phyloP scores from a whole-genome alignment of 1,140 invertebrate species.

The Babylonia areolata region DNA sequence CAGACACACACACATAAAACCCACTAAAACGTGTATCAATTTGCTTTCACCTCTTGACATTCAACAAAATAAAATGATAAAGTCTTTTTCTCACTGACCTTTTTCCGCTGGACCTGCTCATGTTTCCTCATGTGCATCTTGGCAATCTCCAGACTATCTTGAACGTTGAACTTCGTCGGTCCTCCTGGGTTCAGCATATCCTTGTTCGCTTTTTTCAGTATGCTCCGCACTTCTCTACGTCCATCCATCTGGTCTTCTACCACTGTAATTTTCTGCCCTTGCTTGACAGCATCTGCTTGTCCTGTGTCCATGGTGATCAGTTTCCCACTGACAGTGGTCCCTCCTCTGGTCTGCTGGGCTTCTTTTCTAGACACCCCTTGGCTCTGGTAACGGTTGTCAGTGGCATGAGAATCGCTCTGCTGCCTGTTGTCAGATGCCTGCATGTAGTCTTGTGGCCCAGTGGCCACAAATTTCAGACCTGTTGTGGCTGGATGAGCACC shows the following conservation, averaged over 20 bases:
- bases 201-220: slow-evolving; percentile 48
- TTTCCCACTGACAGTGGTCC: slow-evolving; percentile 30
- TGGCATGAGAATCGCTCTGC: not conserved
- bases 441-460: not conserved
- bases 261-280: slow-evolving; percentile 19
- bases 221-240: slow-evolving; percentile 45
- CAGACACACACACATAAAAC: too few species aligned
- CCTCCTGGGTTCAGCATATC: slow-evolving; percentile 37
- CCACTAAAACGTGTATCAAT: too few species aligned
- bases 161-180: slow-evolving; percentile 46
- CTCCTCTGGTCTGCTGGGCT: not conserved
- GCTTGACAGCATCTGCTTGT: not conserved
- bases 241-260: slow-evolving; percentile 29
- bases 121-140: slow-evolving; percentile 42
- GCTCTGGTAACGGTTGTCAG: not conserved
- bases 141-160: slow-evolving; percentile 60
- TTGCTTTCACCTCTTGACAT: too few species aligned
- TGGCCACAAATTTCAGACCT: not conserved
- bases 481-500: not conserved
- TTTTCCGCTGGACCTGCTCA: slow-evolving; percentile 13
- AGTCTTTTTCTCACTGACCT: slow-evolving; percentile 4
- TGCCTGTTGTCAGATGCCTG: not conserved
- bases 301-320: not conserved
- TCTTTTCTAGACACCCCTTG: not conserved
- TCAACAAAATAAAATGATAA: too few species aligned